Evolutionary conservation across 2,113 vertebrate species (phyloP).

Genomic region (Callaeas wilsoni): DNA sequence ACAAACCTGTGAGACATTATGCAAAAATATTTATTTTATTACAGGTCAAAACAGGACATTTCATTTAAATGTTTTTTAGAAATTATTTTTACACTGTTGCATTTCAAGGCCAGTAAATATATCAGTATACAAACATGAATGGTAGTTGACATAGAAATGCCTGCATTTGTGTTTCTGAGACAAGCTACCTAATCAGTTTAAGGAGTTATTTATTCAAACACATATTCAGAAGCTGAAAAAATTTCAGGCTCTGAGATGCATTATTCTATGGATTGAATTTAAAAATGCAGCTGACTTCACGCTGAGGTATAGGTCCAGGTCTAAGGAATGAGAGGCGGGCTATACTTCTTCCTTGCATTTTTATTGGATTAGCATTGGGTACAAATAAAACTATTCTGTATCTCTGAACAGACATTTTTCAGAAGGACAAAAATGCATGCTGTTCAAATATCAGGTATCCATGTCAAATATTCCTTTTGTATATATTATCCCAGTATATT

Average conservation of each 20-base stretch:
- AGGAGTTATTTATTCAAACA: conserved; percentile 22
- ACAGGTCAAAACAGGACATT: neutral
- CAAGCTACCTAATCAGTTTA: neutral
- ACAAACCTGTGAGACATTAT: neutral
- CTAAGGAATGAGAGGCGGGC: neutral
- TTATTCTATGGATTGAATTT: conserved; percentile 3
- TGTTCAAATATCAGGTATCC: neutral
- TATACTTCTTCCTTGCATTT: neutral
- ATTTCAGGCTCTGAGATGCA: neutral
- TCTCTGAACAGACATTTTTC: conserved; percentile 1
- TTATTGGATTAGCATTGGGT: neutral
- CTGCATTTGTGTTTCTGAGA: neutral
- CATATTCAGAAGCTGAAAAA: neutral
- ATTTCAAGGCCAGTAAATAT: neutral
- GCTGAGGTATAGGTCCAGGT: neutral
- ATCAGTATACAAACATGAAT: neutral
- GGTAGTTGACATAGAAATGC: neutral
- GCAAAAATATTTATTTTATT: conserved; percentile 30
- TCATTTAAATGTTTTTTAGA: neutral
- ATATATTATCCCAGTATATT: neutral
- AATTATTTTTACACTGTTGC: neutral
- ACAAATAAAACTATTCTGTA: neutral
- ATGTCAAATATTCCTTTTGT: neutral
- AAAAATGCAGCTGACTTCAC: neutral
- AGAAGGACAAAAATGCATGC: neutral